Conservation (phyloP, 2,888 invertebrate species). For the Cerceris rybyensis region DNA sequence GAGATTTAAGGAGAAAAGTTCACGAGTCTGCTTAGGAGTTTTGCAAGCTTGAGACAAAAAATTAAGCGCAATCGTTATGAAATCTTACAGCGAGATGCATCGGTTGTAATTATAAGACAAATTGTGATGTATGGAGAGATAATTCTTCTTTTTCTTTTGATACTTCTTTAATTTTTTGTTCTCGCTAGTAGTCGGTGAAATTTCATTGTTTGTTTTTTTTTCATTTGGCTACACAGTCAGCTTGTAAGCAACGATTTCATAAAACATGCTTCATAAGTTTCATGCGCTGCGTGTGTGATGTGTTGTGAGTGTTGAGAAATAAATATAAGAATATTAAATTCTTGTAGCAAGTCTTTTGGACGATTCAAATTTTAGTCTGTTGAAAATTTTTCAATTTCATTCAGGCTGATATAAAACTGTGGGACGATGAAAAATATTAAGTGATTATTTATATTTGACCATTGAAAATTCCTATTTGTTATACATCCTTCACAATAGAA, state of each 20-base stretch:
- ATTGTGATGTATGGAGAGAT: neutral
- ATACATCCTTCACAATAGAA: too few species aligned
- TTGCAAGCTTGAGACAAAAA: too few species aligned
- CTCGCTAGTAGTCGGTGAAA: neutral
- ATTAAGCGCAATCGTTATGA: too few species aligned
- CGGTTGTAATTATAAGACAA: too few species aligned
- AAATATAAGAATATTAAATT: conserved; percentile 1
- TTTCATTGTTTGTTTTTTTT: conserved; percentile 27
- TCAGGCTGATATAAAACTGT: too few species aligned
- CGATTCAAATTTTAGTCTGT: neutral
- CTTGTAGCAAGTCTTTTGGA: neutral
- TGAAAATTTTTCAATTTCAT: too few species aligned
- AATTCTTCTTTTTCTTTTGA: neutral
- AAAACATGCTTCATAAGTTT: conserved; percentile 52
- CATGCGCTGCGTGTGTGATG: conserved; percentile 43
- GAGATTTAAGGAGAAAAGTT: conserved; percentile 5
- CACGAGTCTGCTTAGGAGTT: neutral
- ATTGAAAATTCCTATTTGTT: too few species aligned
- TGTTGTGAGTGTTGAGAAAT: conserved; percentile 9
- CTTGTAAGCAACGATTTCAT: conserved; percentile 53
- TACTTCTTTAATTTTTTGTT: neutral
- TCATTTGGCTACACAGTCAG: conserved; percentile 49
- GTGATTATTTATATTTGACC: too few species aligned
- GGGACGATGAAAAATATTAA: too few species aligned
- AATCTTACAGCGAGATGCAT: too few species aligned